These are phyloP conservation scores for Hyperoplus immaculatus DNA, from an alignment of 2,797 vertebrate species.

Conservation along the genomic window DNA sequence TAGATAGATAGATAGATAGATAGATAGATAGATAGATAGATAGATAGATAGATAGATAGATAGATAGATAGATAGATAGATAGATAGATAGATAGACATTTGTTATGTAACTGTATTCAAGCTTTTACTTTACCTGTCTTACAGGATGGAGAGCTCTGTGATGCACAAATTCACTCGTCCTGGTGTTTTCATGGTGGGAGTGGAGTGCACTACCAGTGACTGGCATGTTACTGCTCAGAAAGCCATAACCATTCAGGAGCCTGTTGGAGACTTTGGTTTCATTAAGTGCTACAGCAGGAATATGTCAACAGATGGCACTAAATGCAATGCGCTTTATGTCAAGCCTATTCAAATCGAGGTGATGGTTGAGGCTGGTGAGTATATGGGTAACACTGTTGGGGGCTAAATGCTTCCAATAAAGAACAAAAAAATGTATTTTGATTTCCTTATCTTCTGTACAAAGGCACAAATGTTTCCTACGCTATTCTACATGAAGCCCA, in stretches of 20 bases:
- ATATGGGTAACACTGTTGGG: not conserved
- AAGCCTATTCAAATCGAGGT: slow-evolving; percentile 88
- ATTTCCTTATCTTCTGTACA: not conserved
- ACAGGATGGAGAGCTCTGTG: slow-evolving; percentile 85
- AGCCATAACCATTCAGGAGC: slow-evolving; percentile 86
- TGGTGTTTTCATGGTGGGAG: slow-evolving; percentile 89
- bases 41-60: not conserved
- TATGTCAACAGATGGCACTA: slow-evolving; percentile 73
- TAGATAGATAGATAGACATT: not conserved
- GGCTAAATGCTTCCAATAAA: not conserved
- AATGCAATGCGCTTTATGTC: slow-evolving; percentile 83
- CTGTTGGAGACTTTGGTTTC: slow-evolving; percentile 77
- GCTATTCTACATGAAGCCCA: slow-evolving; percentile 73
- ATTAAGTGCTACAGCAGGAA: slow-evolving; percentile 86
- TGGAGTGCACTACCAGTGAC: slow-evolving; percentile 93
- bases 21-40: not conserved
- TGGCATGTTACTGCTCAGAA: slow-evolving; percentile 93
- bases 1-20: not conserved
- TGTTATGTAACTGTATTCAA: not conserved
- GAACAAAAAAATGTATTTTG: not conserved
- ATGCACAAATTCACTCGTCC: slow-evolving; percentile 87
- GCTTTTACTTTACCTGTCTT: slow-evolving; percentile 14
- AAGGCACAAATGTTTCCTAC: slow-evolving; percentile 90
- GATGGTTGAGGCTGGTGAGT: slow-evolving; percentile 86
- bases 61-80: not conserved